Conservation (phyloP, 2,888 invertebrate species). For the Keiferia lycopersicella region DNA sequence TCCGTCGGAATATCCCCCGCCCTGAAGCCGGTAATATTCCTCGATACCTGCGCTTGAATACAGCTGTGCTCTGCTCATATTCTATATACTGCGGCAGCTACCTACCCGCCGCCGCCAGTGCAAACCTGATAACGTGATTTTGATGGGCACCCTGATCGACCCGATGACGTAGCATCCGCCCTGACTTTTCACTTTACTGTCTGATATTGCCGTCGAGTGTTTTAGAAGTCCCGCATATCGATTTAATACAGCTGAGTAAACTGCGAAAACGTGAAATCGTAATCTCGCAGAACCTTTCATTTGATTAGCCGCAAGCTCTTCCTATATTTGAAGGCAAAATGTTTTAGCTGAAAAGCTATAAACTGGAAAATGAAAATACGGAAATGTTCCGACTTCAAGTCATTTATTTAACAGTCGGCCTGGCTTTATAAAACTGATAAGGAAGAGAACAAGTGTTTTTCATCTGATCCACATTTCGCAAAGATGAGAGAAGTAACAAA, state of each 20-base stretch:
- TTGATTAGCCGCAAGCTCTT: neutral
- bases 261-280: neutral
- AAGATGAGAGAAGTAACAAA: conserved; percentile 12
- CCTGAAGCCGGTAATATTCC: conserved; percentile 22
- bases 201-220: neutral
- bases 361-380: conserved; percentile 4
- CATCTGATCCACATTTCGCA: conserved; percentile 17
- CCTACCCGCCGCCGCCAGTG: conserved; percentile 41
- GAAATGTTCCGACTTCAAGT: conserved; percentile 21
- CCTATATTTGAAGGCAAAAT: neutral
- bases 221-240: neutral
- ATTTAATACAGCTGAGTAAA: neutral
- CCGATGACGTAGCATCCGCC: conserved; percentile 17
- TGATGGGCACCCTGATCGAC: conserved; percentile 51
- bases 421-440: conserved; percentile 12
- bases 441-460: conserved; percentile 11
- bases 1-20: conserved; percentile 8
- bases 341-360: neutral
- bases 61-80: neutral
- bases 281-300: neutral
- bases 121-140: conserved; percentile 59
- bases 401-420: conserved; percentile 25
- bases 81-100: neutral
- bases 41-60: conserved; percentile 38
- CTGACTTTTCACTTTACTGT: conserved; percentile 11